Evolutionary conservation across 2,888 invertebrate genomes (phyloP), one percentile per base, ranked within the genome.

Genomic region (Ichneumon xanthorius): DNA sequence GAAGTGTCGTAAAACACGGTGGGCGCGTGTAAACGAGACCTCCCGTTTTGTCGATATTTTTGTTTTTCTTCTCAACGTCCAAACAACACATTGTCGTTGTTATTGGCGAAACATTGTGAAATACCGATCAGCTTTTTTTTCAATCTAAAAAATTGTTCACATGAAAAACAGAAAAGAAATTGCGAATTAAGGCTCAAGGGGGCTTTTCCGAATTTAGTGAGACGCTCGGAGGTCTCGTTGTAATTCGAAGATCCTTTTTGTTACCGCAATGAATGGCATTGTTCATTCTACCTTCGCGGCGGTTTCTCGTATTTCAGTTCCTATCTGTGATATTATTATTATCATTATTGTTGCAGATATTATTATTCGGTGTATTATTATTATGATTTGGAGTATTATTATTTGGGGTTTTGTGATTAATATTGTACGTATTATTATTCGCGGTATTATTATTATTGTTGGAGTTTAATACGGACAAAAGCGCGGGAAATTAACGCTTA

Each of bases 401-500:
- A 9, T 40, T 7, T 9, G 50, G 4, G n/a, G 37, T 65, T 37
- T 55, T 22, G 5, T 2, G 2, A 22, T n/a, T 7, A 14, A 19
- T 30, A n/a, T 5, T 19, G 48, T 16, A 14, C 33, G 37, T 37
- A 9, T 37, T 9, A 37, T 37, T 9, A 45, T 14, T 14, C n/a
- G n/a, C n/a, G n/a, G n/a, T n/a, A n/a, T n/a, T n/a, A 7, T 14
- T 11, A 16, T 22, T 14, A 7, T 26, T 37, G 58, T 19, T 3
- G 50, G 50, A 55, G 19, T 40, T 30, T 53, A 53, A 55, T 77
- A 67, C 67, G 67, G 22, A 53, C 65, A 67, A 61, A 30, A 61
- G 61, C 61, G 61, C 67, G 76, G 65, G 55, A 67, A 65, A 61
- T 76, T 40, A 77, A 77, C 55, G 76, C 67, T 53, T 65, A 26